Conservation (phyloP, 2,797 vertebrate genomes). For the Chloroceryle amazona region DNA sequence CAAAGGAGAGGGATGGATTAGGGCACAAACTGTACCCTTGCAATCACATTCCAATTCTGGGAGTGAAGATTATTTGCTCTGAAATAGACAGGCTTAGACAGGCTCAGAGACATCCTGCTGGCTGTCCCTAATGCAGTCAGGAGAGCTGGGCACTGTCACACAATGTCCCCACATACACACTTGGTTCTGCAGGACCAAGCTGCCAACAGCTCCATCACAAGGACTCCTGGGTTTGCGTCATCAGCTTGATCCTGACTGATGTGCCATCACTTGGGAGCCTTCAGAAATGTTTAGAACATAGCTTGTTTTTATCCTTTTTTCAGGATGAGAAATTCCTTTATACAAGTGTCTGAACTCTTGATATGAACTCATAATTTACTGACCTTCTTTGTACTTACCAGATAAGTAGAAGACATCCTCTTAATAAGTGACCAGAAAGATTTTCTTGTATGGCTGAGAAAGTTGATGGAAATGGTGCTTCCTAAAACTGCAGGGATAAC, state of each 20-base stretch:
- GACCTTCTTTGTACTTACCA: background rate
- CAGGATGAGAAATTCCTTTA: background rate
- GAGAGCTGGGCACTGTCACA: background rate
- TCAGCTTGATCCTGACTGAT: background rate
- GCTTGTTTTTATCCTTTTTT: background rate
- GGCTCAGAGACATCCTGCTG: background rate
- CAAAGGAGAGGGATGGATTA: background rate
- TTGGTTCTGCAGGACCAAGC: background rate
- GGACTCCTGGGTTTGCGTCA: rapidly evolving
- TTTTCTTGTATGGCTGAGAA: background rate
- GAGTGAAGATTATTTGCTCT: background rate
- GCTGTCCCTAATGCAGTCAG: background rate
- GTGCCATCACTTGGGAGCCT: background rate
- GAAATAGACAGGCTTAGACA: background rate
- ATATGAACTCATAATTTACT: background rate
- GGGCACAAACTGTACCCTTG: background rate
- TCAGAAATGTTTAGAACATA: background rate
- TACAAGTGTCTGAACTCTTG: background rate
- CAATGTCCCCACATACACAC: rapidly evolving
- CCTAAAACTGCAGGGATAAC: background rate
- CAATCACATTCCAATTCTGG: background rate
- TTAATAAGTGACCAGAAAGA: background rate
- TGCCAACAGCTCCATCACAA: background rate
- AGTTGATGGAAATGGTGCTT: background rate
- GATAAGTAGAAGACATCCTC: background rate